Evolutionary conservation across 2,888 invertebrate genomes (phyloP).

Genomic region (Torymus texanus): DNA sequence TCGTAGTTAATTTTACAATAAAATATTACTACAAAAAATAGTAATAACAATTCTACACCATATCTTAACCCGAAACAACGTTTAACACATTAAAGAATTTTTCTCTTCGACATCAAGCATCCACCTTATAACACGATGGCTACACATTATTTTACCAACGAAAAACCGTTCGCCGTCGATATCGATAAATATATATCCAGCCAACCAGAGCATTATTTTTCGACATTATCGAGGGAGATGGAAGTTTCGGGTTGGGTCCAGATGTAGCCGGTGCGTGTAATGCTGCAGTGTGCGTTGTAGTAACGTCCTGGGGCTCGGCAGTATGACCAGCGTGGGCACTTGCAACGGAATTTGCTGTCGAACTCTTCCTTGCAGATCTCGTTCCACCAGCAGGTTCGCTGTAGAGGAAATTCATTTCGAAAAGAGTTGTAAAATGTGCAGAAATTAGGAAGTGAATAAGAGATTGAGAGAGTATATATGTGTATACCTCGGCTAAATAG

Average conservation of each 20-base stretch:
- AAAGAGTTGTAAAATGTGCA: not conserved
- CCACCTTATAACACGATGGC: no score
- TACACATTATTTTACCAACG: no score
- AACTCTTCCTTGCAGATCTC: conserved; percentile 95
- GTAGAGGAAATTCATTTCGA: not conserved
- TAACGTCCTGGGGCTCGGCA: conserved; percentile 92
- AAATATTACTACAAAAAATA: no score
- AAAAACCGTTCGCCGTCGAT: no score
- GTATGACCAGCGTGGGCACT: conserved; percentile 91
- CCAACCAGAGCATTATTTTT: conserved; percentile 27
- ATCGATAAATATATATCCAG: no score
- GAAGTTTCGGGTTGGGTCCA: conserved; percentile 86
- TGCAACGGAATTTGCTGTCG: conserved; percentile 89
- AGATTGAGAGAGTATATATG: no score
- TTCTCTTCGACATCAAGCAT: no score
- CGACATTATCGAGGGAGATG: conserved; percentile 65
- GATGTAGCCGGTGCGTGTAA: conserved; percentile 93
- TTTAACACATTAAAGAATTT: no score
- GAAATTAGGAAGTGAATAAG: no score
- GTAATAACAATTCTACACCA: no score
- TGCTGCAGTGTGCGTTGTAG: conserved; percentile 92
- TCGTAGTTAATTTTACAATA: no score
- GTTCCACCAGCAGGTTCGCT: conserved; percentile 96
- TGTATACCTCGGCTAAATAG: conserved; percentile 87
- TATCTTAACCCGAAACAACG: no score